Conservation (phyloP, 2,888 invertebrate species). For the Drosophila borealis region DNA sequence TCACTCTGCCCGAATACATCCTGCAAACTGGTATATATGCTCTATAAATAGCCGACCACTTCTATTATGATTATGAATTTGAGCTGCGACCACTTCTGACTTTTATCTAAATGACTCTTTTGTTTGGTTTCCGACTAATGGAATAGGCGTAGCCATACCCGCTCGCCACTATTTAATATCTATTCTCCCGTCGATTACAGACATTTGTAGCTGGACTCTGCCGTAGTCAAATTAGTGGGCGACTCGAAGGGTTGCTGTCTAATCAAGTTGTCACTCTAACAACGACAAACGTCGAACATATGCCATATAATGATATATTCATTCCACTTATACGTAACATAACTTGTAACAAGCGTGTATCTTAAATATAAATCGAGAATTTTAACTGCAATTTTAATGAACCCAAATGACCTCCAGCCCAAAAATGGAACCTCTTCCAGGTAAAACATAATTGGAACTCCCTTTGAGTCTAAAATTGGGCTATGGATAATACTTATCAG, state of each 20-base stretch:
- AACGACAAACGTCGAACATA: slow-evolving; percentile 48
- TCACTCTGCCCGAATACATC: slow-evolving; percentile 40
- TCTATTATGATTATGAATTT: slow-evolving; percentile 72
- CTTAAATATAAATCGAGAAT: background rate
- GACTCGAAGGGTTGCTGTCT: slow-evolving; percentile 36
- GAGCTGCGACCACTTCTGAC: slow-evolving; percentile 38
- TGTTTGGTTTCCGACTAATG: slow-evolving; percentile 69
- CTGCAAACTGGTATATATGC: slow-evolving; percentile 16
- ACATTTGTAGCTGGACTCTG: slow-evolving; percentile 41
- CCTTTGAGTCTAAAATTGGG: no score
- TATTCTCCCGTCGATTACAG: slow-evolving; percentile 49
- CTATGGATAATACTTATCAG: no score
- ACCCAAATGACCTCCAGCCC: no score
- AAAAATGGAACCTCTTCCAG: no score
- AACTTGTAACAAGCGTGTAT: background rate
- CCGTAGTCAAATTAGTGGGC: slow-evolving; percentile 4
- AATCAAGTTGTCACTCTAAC: slow-evolving; percentile 70
- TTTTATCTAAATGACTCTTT: slow-evolving; percentile 79
- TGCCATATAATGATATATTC: slow-evolving; percentile 36
- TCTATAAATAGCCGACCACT: slow-evolving; percentile 50
- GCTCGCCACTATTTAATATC: slow-evolving; percentile 28
- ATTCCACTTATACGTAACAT: slow-evolving; percentile 6
- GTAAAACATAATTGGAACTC: no score
- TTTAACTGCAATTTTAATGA: no score
- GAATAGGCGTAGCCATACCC: slow-evolving; percentile 61